Evolutionary conservation across 2,888 invertebrate genomes (phyloP), one percentile per base, ranked within the genome.

Genomic region (Cephonodes hylas): DNA sequence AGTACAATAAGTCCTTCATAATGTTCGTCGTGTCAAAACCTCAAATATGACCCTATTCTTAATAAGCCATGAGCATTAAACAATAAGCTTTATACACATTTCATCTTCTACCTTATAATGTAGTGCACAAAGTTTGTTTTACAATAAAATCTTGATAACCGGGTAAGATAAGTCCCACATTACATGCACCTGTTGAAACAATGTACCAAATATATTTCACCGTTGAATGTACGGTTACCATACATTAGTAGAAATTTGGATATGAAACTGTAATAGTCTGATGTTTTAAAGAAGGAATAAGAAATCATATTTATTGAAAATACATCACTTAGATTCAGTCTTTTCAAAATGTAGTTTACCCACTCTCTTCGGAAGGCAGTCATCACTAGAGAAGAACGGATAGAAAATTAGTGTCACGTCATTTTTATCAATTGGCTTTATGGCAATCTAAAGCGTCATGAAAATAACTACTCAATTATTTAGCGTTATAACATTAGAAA

Each of bases 161-260:
- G 6, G 13, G 58, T 59, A 60, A 60, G 48, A 60, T 60, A 60
- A 60, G 25, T 8, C 38, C 38, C 38, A 48, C 38, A 48, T 48
- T 38, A 42, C 31, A 0, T 18, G 15, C 48, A 60, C 34, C 48
- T 60, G 60, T 48, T 48, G 48, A 48, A 60, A 60, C 48, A 60
- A 25, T 23, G 34, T 48, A 15, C 3, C 23, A 15, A 34, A 60
- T 5, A 38, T 60, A 48, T 34, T 18, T 22, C 15, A 25, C 46
- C 23, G 23, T n/a, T 23, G 22, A 38, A 8, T 38, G 25, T 34
- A 57, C n/a, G 25, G 5, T 27, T n/a, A 48, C 27, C 25, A 25
- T 27, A 27, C n/a, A n/a, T 38, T n/a, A 38, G n/a, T n/a, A n/a
- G n/a, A 38, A 3, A 2, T n/a, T n/a, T n/a, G 38, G n/a, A 38